Conservation (phyloP, 1,140 invertebrate genomes). For the Harpegnathos saltator region DNA sequence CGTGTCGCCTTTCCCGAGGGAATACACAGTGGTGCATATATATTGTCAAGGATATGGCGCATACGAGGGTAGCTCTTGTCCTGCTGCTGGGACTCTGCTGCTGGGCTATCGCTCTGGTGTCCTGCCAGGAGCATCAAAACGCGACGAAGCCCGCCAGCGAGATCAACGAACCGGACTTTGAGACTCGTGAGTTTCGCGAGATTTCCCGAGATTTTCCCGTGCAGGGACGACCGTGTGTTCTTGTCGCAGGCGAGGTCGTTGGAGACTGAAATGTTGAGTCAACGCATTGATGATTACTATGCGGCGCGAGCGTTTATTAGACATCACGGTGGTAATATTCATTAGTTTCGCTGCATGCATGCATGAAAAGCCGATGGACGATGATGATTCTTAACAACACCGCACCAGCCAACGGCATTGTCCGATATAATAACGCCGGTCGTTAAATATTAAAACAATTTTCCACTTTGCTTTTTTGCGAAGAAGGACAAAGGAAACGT, state of each 20-base stretch:
- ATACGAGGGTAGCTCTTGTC: constrained; percentile 6
- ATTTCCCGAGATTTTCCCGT: neutral
- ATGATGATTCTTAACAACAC: neutral
- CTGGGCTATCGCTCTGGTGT: constrained; percentile 14
- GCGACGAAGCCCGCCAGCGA: constrained; percentile 72
- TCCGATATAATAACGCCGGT: too few relatives aligned
- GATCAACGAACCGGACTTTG: constrained; percentile 80
- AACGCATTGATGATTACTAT: constrained; percentile 14
- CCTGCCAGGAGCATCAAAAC: constrained; percentile 23
- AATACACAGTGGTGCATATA: too few relatives aligned
- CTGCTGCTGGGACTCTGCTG: constrained; percentile 45
- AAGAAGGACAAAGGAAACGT: too few relatives aligned
- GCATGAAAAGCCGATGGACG: neutral
- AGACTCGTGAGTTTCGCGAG: constrained; percentile 80
- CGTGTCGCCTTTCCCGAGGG: constrained; percentile 1
- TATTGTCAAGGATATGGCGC: neutral
- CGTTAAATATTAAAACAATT: too few relatives aligned
- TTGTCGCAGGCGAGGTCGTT: neutral
- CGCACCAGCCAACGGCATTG: too few relatives aligned
- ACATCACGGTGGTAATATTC: constrained; percentile 34
- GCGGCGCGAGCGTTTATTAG: constrained; percentile 1
- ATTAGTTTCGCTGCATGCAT: neutral
- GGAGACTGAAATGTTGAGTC: neutral
- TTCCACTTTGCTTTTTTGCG: too few relatives aligned
- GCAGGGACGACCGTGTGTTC: neutral